Base-by-base conservation (phyloP, 2,888 invertebrate species). In the Monochamus alternatus region DNA sequence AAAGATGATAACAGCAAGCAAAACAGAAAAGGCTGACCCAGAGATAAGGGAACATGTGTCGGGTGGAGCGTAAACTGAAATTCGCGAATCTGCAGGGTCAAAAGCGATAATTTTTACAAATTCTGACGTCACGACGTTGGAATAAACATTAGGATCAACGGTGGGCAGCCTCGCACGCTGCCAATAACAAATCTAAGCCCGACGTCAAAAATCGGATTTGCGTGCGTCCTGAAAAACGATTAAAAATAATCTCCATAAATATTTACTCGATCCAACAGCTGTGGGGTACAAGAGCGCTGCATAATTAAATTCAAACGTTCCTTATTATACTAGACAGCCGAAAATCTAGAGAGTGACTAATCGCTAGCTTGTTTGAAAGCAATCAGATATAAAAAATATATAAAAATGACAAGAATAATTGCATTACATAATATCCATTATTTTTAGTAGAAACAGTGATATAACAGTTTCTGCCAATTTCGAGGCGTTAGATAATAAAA, bases 201-300 rank as follows among this genome's bases (percentile, higher is more conserved):
- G 38, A 60, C 69, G 31, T 59, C 44, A 60, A 69, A 69, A 47
- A 44, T 60, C 60, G 47, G 60, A 69, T 69, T 69, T 60, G 59
- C 59, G 69, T 60, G 44, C 43, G 60, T 31, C 47, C 59, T 43
- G 68, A 60, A 60, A 60, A 69, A 12, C 69, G 60, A 60, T 69
- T 69, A 69, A 69, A 68, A 69, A 69, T 69, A 69, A 69, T 69
- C 69, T 60, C 44, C 30, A 38, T 69, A 69, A 69, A 69, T 69
- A 59, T 69, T 69, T 69, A 69, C 47, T 43, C 30, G 59, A 58
- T 38, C 22, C 43, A 69, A 60, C 69, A 69, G 59, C 69, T 69
- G 69, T 69, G 44, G 60, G 60, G 10, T 69, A 51, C 55, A 69
- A 60, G 60, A 69, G 60, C 55, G 60, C 47, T 60, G 47, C 47